Base-by-base conservation (phyloP, 1,140 invertebrate species). In the Drepana arcuata region DNA sequence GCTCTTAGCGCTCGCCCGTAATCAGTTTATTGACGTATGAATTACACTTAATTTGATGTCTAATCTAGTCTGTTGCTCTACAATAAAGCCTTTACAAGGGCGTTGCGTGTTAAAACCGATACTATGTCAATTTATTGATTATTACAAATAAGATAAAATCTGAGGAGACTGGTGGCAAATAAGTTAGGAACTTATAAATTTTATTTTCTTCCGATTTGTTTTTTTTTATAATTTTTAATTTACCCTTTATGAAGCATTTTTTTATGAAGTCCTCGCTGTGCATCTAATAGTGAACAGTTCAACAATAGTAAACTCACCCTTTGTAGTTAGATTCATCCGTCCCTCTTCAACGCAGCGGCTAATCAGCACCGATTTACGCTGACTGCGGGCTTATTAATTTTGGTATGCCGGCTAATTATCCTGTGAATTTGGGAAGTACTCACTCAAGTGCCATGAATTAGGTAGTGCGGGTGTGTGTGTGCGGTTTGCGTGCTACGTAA, bases 271-370 rank as follows among this genome's bases (percentile, higher is more conserved):
- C n/a, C n/a, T n/a, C n/a, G n/a, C n/a, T n/a, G n/a, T n/a, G n/a
- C n/a, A n/a, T n/a, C n/a, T 34, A 33, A 41, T 39, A 26, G 28
- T 34, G 11, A 34, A 23, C n/a, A 27, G 16, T 31, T 38, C 27
- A n/a, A n/a, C n/a, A n/a, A n/a, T n/a, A n/a, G 7, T 11, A 2
- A 54, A 62, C 72, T 70, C 42, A 80, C 77, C 69, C 41, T 69
- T 81, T 52, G 77, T 81, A 64, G 71, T 78, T 67, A 81, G 74
- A 81, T 81, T 81, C 77, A 81, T 81, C 56, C 73, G 73, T 67
- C 54, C 64, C 68, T 69, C 68, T 71, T 77, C 48, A 74, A 42
- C 45, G 52, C 52, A 48, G 48, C 61, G 59, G 49, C 55, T 62
- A 69, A 73, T 81, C 67, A 73, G 53, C 48, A 52, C 42, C 47